These are phyloP conservation scores for Nomia melanderi DNA, from an alignment of 1,140 invertebrate genomes.

Conservation along the genomic window DNA sequence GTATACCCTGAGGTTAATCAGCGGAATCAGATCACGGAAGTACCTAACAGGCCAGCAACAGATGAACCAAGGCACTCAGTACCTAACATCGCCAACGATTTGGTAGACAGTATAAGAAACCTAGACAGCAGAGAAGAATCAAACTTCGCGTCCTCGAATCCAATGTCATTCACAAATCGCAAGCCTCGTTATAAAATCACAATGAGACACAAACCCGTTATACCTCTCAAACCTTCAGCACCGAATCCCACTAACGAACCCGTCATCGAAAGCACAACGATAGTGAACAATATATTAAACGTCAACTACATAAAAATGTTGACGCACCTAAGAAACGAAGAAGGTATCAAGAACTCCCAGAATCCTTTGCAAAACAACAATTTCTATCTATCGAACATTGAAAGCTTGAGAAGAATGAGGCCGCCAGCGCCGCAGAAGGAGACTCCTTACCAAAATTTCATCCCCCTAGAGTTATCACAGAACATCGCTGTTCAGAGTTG, in stretches of 20 bases:
- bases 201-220: conserved; percentile 21
- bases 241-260: not conserved
- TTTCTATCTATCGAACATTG: not conserved
- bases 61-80: no score
- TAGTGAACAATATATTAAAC: not conserved
- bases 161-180: not conserved
- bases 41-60: not conserved
- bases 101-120: not conserved
- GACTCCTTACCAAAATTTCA: not conserved
- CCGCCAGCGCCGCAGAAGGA: conserved; percentile 36
- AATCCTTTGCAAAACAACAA: not conserved
- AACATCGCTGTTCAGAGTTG: not conserved
- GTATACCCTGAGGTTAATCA: not conserved
- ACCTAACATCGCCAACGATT: not conserved
- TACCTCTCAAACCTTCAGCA: not conserved
- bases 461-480: not conserved
- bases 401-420: conserved; percentile 40
- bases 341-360: not conserved
- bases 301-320: conserved; percentile 53
- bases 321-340: conserved; percentile 39
- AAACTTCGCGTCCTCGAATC: not conserved
- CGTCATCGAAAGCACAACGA: not conserved
- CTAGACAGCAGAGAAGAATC: not conserved
- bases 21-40: not conserved
- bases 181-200: conserved; percentile 49